Percentiles rank a stretch among this genome's conserved stretches.
phyloP scores from a whole-genome alignment of 2,888 invertebrate species.

The Lochmaea capreae region DNA sequence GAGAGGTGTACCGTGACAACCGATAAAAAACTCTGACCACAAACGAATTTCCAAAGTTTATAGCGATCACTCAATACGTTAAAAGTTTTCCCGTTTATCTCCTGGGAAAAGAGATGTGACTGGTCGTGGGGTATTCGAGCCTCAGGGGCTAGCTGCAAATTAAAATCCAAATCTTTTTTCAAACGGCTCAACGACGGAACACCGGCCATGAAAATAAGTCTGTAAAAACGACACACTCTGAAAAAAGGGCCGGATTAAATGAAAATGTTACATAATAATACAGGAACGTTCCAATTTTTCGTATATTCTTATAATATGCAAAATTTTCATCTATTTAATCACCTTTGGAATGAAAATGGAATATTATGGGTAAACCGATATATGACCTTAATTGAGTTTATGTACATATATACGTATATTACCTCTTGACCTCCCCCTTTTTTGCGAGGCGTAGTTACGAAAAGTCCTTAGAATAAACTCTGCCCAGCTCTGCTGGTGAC shows the following conservation, averaged over 20 bases:
- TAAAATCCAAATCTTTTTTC: constrained; percentile 35
- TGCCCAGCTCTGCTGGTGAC: too few species aligned
- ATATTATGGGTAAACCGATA: too few species aligned
- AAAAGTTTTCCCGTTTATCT: constrained; percentile 35
- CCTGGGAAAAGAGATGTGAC: constrained; percentile 29
- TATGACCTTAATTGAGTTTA: too few species aligned
- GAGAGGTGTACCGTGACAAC: constrained; percentile 23
- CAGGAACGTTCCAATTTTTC: too few species aligned
- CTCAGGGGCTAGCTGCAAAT: constrained; percentile 22
- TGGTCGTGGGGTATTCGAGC: constrained; percentile 23
- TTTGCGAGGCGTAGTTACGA: too few species aligned
- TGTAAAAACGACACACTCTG: not conserved
- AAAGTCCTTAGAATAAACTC: too few species aligned
- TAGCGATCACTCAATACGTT: constrained; percentile 44
- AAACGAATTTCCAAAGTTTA: constrained; percentile 43
- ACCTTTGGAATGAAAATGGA: too few species aligned
- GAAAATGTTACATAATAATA: not conserved
- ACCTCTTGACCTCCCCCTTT: too few species aligned
- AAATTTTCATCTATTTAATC: too few species aligned
- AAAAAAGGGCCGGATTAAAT: not conserved
- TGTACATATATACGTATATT: too few species aligned
- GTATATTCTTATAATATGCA: too few species aligned
- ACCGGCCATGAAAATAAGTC: constrained; percentile 15
- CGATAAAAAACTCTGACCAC: constrained; percentile 29
- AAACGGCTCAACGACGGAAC: constrained; percentile 16